These are phyloP conservation scores for Lophotis ruficrista DNA, from an alignment of 2,113 vertebrate species.

Conservation along the genomic window DNA sequence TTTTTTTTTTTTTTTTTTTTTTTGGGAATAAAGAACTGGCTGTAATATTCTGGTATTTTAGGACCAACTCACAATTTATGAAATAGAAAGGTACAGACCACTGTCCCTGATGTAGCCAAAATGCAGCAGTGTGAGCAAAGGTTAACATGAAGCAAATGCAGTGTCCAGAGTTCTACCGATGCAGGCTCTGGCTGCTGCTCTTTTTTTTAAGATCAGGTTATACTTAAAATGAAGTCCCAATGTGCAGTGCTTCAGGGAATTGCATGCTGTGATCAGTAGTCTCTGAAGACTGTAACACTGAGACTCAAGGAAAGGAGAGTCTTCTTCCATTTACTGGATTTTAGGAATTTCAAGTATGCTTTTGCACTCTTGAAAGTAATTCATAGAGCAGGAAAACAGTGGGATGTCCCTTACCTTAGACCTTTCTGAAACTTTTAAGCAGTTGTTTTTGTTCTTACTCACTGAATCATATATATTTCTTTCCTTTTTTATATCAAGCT, in stretches of 20 bases:
- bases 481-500: conserved; percentile 77
- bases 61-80: not conserved
- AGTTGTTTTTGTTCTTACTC: conserved; percentile 60
- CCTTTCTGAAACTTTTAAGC: conserved; percentile 63
- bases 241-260: conserved; percentile 58
- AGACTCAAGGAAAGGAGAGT: conserved; percentile 55
- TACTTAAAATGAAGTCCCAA: conserved; percentile 49
- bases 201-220: conserved; percentile 9
- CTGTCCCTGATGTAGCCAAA: not conserved
- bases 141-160: not conserved
- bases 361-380: conserved; percentile 54
- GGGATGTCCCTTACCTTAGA: conserved; percentile 65
- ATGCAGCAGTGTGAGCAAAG: not conserved
- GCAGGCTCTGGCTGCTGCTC: conserved; percentile 4
- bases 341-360: conserved; percentile 61
- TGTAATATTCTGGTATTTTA: not conserved
- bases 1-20: not conserved
- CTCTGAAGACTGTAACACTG: conserved; percentile 55
- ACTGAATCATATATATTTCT: conserved; percentile 15
- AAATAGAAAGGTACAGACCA: conserved; percentile 10
- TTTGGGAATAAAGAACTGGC: not conserved
- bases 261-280: conserved; percentile 64
- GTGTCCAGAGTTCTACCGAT: not conserved
- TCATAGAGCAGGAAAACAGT: conserved; percentile 48
- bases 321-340: conserved; percentile 52